Base-by-base conservation (phyloP, 1,140 invertebrate genomes). In the Lepidurus arcticus region DNA sequence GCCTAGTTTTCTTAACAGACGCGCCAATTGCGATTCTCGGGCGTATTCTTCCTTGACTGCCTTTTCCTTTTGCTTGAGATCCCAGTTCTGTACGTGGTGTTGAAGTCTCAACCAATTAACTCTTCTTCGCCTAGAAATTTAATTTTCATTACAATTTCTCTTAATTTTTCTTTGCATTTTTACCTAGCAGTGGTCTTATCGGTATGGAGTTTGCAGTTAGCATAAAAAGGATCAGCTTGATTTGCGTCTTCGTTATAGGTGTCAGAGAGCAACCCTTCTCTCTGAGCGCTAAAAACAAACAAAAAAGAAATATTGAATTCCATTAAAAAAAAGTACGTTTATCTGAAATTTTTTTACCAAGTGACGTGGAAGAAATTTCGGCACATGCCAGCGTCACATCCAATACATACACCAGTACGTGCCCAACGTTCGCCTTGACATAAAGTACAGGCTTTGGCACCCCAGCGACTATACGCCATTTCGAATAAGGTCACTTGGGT, bases 321-420 rank as follows among this genome's bases (percentile, higher is more conserved):
- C 42, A 73, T 74, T n/a, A 44, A 78, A 21, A 34, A 74, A 77
- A 77, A 74, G 42, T 75, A 81, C 75, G 77, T 43, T 80, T 47
- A 11, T 9, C 65, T 80, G 77, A 76, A 76, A 75, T 43, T 43
- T 21, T 82, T 83, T 85, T 88, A 95, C 93, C 95, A 99, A 11
- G 96, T 98, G 26, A 98, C 96, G 86, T 99, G 98, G 85, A 99
- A 98, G 87, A 94, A 96, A 0, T 93, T 95, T 83, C 96, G 92
- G 87, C 97, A 99, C 90, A 99, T 93, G 42, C 97, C 97, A 42
- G 97, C 97, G 87, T 99, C 98, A 86, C 97, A 99, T 80, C 92
- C 92, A 77, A 99, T 95, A 83, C 94, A 95, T 6, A 99, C 94
- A 7, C 98, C 98, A 7, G 95, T 97, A 16, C 94, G 88, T 44